phyloP scores from a whole-genome alignment of 2,113 vertebrate species.

The Myotis brandtii region DNA sequence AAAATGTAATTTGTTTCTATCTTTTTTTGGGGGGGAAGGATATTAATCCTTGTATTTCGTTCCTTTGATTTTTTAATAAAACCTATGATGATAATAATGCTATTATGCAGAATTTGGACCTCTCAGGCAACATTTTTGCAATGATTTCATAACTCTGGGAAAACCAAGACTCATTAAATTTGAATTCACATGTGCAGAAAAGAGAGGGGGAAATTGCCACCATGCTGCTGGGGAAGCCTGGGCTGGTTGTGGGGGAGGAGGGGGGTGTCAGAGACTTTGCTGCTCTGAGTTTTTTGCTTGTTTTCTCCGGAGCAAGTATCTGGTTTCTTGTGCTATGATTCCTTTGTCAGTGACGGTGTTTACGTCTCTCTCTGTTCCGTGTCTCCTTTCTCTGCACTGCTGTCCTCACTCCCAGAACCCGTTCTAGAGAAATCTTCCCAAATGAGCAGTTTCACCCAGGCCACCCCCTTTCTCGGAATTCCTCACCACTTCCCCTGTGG shows the following conservation, averaged over 20 bases:
- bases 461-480: background rate
- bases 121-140: background rate
- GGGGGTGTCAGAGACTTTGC: background rate
- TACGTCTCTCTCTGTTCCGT: background rate
- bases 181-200: background rate
- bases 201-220: background rate
- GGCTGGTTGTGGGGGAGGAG: background rate
- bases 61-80: constrained; percentile 26
- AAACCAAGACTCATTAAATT: constrained; percentile 16
- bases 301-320: background rate
- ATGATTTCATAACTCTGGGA: background rate
- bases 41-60: background rate
- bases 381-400: background rate
- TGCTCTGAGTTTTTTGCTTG: background rate
- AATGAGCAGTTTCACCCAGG: background rate
- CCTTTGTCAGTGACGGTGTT: background rate
- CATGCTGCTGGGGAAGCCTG: background rate
- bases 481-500: background rate
- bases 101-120: background rate
- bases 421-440: background rate
- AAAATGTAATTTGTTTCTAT: constrained; percentile 32
- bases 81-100: background rate
- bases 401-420: no score
- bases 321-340: background rate
- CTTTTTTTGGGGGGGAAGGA: background rate